A percentile compares a stretch with the other conserved stretches of the same genome.
These are phyloP conservation scores for Agonum fuliginosum DNA, from an alignment of 2,888 invertebrate genomes.

Conservation along the genomic window DNA sequence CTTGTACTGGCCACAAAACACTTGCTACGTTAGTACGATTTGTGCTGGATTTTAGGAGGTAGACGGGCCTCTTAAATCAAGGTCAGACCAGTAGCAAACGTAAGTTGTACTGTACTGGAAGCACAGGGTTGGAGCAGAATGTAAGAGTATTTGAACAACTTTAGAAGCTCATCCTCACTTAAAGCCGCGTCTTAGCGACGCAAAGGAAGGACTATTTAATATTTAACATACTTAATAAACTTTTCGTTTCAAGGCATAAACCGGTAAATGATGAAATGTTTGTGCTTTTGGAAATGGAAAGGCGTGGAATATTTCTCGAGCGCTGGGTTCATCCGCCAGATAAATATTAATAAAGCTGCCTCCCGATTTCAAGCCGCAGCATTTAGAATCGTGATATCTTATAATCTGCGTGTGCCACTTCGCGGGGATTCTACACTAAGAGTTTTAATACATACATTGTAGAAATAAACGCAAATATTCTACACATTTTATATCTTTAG, in stretches of 20 bases:
- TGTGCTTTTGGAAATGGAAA: slow-evolving; percentile 23
- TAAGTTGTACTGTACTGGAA: no score
- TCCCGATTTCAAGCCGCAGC: slow-evolving; percentile 37
- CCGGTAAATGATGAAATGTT: slow-evolving; percentile 35
- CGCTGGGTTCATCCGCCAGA: slow-evolving; percentile 30
- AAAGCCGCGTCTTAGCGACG: slow-evolving; percentile 6
- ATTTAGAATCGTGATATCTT: slow-evolving; percentile 47
- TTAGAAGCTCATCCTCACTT: slow-evolving; percentile 4
- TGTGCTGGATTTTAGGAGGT: no score
- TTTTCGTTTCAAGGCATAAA: slow-evolving; percentile 43
- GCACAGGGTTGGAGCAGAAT: no score
- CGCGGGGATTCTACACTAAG: no score
- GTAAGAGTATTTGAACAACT: no score
- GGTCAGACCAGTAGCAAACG: no score
- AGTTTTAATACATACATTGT: no score
- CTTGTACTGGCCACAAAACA: no score
- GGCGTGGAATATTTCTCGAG: slow-evolving; percentile 28
- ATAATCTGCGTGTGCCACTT: slow-evolving; percentile 32
- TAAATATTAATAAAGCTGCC: slow-evolving; percentile 52
- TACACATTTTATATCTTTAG: no score
- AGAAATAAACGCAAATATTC: no score
- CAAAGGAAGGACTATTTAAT: slow-evolving; percentile 44
- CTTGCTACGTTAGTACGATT: no score
- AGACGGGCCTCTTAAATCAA: no score
- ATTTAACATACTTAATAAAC: slow-evolving; percentile 49